Evolutionary conservation across 2,113 vertebrate genomes (phyloP), one percentile per base, ranked within the genome.

Genomic region (Oncorhynchus gorbuscha): DNA sequence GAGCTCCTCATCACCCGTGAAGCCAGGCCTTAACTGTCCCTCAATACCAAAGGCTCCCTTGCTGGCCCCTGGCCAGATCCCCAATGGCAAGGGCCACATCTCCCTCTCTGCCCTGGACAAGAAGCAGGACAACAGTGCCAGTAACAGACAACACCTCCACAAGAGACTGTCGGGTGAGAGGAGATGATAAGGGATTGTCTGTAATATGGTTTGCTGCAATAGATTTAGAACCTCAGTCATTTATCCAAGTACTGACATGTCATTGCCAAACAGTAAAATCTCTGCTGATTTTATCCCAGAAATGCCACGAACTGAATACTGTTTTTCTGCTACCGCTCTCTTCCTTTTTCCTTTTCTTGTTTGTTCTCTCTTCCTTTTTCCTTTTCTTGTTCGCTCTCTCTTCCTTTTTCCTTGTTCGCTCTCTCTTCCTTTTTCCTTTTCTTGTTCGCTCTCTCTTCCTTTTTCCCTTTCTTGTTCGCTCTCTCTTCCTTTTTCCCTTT

Each of bases 21-120:
- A 98, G 95, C 92, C 95, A 96, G 96, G 96, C 97, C 97, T 98
- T 99, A 99, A 97, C 94, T 97, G 94, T 94, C 94, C 96, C 94
- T 96, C 96, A 94, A 96, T 98, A 99, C 98, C 97, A 99, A 99
- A 98, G 98, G 96, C 96, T 95, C 94, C 95, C 94, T 95, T 95
- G 94, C 94, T 94, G 95, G 95, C 96, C 88, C 93, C 96, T 77
- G 95, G 95, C 93, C 98, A 97, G 91, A 96, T 98, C 91, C 95
- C 97, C 92, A 98, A 99, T 78, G 97, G 97, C 94, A 98, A 97
- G 95, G 95, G 96, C 92, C 96, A 97, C 93, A 91, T 94, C 90
- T 94, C 95, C 32, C 94, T 87, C 45, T 83, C 83, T 14, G 45
- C 35, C 82, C 92, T 88, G 32, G 96, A 97, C 91, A 99, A 98